Percentiles rank a stretch among this genome's conserved stretches.
phyloP scores from a whole-genome alignment of 2,113 vertebrate genomes.

The Onychostoma macrolepis region DNA sequence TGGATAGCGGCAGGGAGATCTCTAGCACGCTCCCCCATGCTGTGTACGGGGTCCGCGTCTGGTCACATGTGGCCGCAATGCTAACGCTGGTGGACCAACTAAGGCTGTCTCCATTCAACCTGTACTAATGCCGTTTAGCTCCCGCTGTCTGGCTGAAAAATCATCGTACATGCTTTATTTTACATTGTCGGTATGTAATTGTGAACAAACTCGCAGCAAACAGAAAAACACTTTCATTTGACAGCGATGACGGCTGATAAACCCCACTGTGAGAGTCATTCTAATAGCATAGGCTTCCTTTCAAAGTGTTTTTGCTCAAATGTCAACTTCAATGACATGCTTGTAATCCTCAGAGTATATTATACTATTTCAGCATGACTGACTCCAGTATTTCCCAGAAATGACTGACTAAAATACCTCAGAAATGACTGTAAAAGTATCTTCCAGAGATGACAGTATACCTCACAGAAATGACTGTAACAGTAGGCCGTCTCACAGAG shows the following conservation, averaged over 20 bases:
- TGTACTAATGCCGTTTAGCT: constrained; percentile 28
- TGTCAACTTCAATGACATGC: constrained; percentile 38
- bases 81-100: constrained; percentile 25
- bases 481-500: neutral
- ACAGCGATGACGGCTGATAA: constrained; percentile 19
- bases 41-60: constrained; percentile 2
- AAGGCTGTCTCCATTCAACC: neutral
- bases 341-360: constrained; percentile 34
- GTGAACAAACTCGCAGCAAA: neutral
- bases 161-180: neutral
- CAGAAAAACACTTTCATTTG: neutral
- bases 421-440: constrained; percentile 22
- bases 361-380: constrained; percentile 30
- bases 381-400: constrained; percentile 19
- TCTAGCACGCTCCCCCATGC: constrained; percentile 47
- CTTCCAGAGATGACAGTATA: neutral
- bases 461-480: constrained; percentile 2
- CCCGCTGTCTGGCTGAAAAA: neutral
- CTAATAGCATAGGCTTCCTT: constrained; percentile 28
- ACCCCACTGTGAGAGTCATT: constrained; percentile 36
- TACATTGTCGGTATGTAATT: neutral
- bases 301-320: constrained; percentile 39
- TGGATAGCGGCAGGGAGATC: constrained; percentile 60
- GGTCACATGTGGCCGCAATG: constrained; percentile 35
- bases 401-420: constrained; percentile 37